A percentile compares a stretch with the other conserved stretches of the same genome.
phyloP scores from a whole-genome alignment of 1,140 invertebrate genomes.

The Oryzaephilus surinamensis region DNA sequence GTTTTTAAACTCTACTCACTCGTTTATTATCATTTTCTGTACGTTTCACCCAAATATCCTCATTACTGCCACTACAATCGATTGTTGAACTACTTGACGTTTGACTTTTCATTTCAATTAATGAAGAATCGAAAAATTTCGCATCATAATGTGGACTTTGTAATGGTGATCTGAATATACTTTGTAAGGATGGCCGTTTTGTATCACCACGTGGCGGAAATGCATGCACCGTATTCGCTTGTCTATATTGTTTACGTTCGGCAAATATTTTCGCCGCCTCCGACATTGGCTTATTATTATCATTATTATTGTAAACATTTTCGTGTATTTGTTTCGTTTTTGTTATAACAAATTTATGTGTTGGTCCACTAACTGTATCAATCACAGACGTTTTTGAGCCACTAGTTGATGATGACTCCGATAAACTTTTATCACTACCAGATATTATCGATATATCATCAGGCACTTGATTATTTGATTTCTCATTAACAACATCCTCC shows the following conservation, averaged over 20 bases:
- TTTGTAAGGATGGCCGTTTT: constrained; percentile 42
- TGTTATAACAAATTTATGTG: constrained; percentile 35
- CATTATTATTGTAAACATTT: too few species aligned
- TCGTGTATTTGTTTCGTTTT: constrained; percentile 31
- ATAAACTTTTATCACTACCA: constrained; percentile 30
- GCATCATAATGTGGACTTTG: constrained; percentile 63
- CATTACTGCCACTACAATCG: constrained; percentile 41
- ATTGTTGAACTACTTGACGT: constrained; percentile 52
- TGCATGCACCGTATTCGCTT: constrained; percentile 52
- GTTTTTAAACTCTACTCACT: too few species aligned
- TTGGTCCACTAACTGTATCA: constrained; percentile 32
- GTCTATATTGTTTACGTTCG: constrained; percentile 33
- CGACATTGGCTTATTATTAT: too few species aligned
- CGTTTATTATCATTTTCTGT: constrained; percentile 37
- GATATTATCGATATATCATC: constrained; percentile 30
- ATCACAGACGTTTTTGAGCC: constrained; percentile 33
- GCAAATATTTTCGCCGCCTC: constrained; percentile 31
- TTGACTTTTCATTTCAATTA: constrained; percentile 69
- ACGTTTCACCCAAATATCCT: constrained; percentile 62
- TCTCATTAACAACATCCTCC: constrained; percentile 25
- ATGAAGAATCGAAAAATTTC: constrained; percentile 66
- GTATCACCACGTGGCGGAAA: constrained; percentile 42
- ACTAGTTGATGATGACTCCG: constrained; percentile 28
- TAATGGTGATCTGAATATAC: constrained; percentile 39
- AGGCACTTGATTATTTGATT: neutral